Conservation (phyloP, 2,113 vertebrate species). For the Syngnathus scovelli region DNA sequence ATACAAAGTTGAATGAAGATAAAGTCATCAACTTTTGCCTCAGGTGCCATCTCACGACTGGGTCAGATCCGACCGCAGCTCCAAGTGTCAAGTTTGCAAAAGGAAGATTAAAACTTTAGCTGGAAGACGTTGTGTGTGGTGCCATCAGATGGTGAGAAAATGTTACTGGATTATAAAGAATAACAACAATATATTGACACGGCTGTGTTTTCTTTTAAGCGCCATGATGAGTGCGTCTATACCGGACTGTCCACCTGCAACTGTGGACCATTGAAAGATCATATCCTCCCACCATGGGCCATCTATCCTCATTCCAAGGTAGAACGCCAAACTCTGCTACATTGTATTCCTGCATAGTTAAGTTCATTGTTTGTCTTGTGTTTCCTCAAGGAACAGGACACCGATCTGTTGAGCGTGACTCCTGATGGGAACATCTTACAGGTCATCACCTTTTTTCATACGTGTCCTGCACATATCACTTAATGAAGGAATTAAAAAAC, state of each 20-base stretch:
- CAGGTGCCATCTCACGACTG: constrained; percentile 79
- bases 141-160: constrained; percentile 77
- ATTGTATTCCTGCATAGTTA: background rate
- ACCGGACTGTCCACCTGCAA: constrained; percentile 70
- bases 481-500: background rate
- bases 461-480: background rate
- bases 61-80: constrained; percentile 78
- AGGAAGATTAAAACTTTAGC: constrained; percentile 82
- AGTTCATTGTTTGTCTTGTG: background rate
- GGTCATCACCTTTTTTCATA: constrained; percentile 36
- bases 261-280: constrained; percentile 80
- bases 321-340: background rate
- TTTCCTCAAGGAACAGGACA: constrained; percentile 65
- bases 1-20: no score
- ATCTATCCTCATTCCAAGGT: constrained; percentile 84
- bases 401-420: constrained; percentile 65
- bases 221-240: constrained; percentile 79
- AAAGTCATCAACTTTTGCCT: background rate
- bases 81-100: constrained; percentile 81
- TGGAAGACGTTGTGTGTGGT: constrained; percentile 84
- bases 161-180: background rate
- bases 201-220: constrained; percentile 59
- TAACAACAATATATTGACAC: background rate
- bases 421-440: constrained; percentile 78
- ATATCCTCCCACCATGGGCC: constrained; percentile 84